Evolutionary conservation across 2,888 invertebrate species (phyloP).

Genomic region (Ypsolopha scabrella): DNA sequence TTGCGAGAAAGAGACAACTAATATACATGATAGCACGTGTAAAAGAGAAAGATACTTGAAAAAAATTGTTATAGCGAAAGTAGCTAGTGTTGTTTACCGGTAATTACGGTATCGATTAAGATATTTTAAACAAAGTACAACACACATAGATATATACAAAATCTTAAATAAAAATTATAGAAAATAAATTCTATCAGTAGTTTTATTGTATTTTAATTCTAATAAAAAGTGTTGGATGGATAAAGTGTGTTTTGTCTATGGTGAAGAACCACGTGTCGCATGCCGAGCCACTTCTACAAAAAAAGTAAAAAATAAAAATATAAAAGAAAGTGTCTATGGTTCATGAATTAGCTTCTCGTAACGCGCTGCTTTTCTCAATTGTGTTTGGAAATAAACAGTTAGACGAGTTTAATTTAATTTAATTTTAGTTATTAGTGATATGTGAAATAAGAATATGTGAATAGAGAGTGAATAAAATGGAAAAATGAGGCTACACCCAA

Average conservation of each 20-base stretch:
- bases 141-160: not conserved
- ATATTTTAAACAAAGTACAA: not conserved
- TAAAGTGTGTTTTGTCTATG: slow-evolving; percentile 25
- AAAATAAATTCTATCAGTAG: not conserved
- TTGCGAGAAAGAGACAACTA: too few relatives aligned
- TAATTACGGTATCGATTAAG: not conserved
- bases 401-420: slow-evolving; percentile 32
- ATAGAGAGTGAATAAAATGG: slow-evolving; percentile 34
- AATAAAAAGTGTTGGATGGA: not conserved
- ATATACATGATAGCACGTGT: too few relatives aligned
- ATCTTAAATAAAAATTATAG: not conserved
- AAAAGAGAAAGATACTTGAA: too few relatives aligned
- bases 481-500: slow-evolving; percentile 25
- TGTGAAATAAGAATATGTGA: slow-evolving; percentile 40
- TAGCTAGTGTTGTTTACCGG: not conserved
- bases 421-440: slow-evolving; percentile 29
- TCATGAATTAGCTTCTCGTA: slow-evolving; percentile 63
- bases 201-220: not conserved
- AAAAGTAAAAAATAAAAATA: slow-evolving; percentile 34
- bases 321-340: slow-evolving; percentile 44
- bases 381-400: slow-evolving; percentile 66
- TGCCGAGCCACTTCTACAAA: slow-evolving; percentile 14
- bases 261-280: slow-evolving; percentile 35
- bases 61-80: not conserved
- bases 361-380: slow-evolving; percentile 51